Evolutionary conservation across 2,113 vertebrate species (phyloP).

Genomic region (Excalfactoria chinensis): DNA sequence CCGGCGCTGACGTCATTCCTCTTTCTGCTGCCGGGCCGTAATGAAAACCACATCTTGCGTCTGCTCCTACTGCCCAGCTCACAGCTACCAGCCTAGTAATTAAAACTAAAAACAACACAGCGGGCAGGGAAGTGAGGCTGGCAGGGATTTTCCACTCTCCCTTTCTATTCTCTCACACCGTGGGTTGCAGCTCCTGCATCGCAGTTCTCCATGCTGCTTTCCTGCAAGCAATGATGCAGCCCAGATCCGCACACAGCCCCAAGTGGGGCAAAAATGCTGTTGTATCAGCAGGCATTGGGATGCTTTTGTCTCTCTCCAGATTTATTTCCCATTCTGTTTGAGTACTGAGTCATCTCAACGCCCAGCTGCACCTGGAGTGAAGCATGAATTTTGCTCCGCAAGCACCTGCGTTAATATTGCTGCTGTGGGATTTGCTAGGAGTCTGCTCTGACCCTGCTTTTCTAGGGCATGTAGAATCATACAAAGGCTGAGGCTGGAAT

Average conservation of each 20-base stretch:
- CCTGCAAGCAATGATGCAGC: neutral
- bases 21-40: neutral
- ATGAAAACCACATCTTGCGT: neutral
- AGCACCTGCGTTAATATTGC: neutral
- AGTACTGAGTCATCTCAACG: neutral
- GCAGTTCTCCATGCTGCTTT: neutral
- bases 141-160: accelerated
- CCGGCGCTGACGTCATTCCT: constrained; percentile 33
- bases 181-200: neutral
- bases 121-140: neutral
- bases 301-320: neutral
- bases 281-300: neutral
- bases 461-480: neutral
- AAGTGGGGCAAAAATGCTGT: accelerated
- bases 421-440: neutral
- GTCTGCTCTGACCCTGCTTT: neutral
- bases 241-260: neutral
- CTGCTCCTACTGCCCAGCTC: neutral
- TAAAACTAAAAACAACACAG: neutral
- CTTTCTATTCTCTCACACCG: neutral
- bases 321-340: neutral
- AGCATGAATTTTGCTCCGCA: neutral
- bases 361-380: neutral
- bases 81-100: accelerated
- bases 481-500: too few relatives aligned